Base-by-base conservation (phyloP, 2,888 invertebrate species). In the Escarpia spicata region DNA sequence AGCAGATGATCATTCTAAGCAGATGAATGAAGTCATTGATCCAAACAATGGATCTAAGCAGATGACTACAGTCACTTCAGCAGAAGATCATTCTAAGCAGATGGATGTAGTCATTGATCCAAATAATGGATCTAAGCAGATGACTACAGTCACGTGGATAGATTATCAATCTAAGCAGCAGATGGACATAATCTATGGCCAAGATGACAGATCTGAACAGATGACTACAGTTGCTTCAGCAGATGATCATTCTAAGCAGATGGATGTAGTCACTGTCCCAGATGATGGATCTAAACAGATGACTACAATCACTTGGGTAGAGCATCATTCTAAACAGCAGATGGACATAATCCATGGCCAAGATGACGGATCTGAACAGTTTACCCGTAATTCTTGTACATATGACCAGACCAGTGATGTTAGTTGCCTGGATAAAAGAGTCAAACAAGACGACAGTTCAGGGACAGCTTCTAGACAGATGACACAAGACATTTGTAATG, bases 181-280 rank as follows among this genome's bases (percentile, higher is more conserved):
- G 52, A 52, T 52, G 52, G 52, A 52, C 15, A 9, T 75, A 75
- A 26, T 75, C 19, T 1, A 26, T 75, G 26, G 75, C n/a, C 26
- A 19, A 26, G 75, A 26, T 26, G 75, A 75, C n/a, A 26, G 75
- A 19, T 75, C 75, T 75, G 26, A 75, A 75, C 75, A 75, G 75
- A 75, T 75, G 75, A 4, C 3, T 75, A 75, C 26, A 26, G 75
- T 75, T 26, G 19, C n/a, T 75, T 19, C 26, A 6, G 75, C n/a
- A 75, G 75, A 75, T 75, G 75, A 75, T 26, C 75, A 75, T 75
- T 75, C 75, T 75, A 75, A 75, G 26, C 75, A 75, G 75, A 75
- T 26, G 75, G 75, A 75, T 75, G 75, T 26, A 75, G 75, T 75
- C 26, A 75, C 0, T 4, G 75, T 19, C 26, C 75, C 75, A 75